phyloP scores from a whole-genome alignment of 2,888 invertebrate genomes.

The Heterodera filipjevi region DNA sequence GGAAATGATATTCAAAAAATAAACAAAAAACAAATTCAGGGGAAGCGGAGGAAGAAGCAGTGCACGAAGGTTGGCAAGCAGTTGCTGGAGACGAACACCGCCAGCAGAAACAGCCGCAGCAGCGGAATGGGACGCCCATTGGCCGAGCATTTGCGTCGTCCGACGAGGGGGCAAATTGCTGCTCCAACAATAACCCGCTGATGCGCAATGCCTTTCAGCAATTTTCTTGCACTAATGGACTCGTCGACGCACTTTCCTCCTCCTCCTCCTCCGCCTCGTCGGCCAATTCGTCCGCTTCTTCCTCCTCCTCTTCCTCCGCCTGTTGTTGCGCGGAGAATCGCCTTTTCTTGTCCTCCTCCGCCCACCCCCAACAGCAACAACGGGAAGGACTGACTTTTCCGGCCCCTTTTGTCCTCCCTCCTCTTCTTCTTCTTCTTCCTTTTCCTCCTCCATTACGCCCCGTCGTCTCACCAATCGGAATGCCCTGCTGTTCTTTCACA shows the following conservation, averaged over 20 bases:
- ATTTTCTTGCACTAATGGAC: not conserved
- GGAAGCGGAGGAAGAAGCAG: not conserved
- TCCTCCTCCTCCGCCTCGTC: not conserved
- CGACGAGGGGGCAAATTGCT: not conserved
- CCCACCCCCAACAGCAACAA: no score
- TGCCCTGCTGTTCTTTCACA: slow-evolving; percentile 10
- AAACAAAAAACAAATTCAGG: not conserved
- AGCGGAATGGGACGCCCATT: not conserved
- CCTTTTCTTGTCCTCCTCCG: not conserved
- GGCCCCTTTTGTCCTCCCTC: not conserved
- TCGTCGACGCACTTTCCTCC: not conserved
- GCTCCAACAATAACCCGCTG: not conserved
- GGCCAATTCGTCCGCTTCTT: not conserved
- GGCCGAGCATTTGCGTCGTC: not conserved
- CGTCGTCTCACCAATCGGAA: not conserved
- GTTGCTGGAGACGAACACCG: not conserved
- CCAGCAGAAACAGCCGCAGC: not conserved
- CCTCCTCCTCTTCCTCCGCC: not conserved
- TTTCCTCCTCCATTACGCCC: not conserved
- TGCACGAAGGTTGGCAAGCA: not conserved
- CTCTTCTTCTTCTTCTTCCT: not conserved
- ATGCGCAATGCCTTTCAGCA: not conserved
- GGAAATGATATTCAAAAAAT: not conserved
- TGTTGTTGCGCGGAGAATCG: slow-evolving; percentile 1
- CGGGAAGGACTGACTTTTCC: not conserved